phyloP scores from a whole-genome alignment of 2,113 vertebrate genomes.

The Tylochromis polylepis region DNA sequence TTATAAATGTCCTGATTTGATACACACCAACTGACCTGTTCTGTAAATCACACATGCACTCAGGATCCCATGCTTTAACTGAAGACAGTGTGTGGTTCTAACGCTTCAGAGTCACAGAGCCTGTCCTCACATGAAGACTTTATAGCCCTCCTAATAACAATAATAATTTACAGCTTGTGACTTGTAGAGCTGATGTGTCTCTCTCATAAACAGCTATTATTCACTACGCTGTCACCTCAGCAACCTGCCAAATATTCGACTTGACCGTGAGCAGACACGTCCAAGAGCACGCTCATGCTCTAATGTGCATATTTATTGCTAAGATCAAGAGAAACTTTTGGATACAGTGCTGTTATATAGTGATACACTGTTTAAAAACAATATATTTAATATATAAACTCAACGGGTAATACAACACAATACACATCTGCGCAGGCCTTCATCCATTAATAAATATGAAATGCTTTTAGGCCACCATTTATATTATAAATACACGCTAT shows the following conservation, averaged over 20 bases:
- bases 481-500: no score
- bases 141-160: constrained; percentile 18
- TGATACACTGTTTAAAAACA: background rate
- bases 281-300: background rate
- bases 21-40: background rate
- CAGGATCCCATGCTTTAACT: background rate
- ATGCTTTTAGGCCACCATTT: background rate
- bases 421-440: background rate
- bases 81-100: background rate
- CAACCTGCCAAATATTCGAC: constrained; percentile 1
- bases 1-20: constrained; percentile 17
- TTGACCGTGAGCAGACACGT: constrained; percentile 21
- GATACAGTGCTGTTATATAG: background rate
- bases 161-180: constrained; percentile 36
- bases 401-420: background rate
- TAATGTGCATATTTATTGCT: background rate
- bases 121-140: constrained; percentile 14
- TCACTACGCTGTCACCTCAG: constrained; percentile 42
- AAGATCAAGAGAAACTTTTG: background rate
- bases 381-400: background rate
- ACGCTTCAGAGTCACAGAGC: background rate
- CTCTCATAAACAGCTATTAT: constrained; percentile 50
- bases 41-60: background rate
- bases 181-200: constrained; percentile 15
- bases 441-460: background rate